phyloP scores from a whole-genome alignment of 2,797 vertebrate species.

The Phalanger gymnotis region DNA sequence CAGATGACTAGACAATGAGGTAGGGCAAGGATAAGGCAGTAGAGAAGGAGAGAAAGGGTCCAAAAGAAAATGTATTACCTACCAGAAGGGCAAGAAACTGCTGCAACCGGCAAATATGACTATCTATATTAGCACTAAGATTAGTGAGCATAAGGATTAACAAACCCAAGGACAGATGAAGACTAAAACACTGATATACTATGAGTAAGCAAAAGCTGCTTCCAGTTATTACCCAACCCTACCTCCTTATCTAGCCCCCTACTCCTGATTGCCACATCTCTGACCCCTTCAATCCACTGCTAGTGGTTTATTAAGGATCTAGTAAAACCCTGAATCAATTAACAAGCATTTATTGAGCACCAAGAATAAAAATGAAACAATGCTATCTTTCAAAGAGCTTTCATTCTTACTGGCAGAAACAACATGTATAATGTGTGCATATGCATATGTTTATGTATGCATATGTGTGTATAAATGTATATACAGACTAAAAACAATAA shows the following conservation, averaged over 20 bases:
- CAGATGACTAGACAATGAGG: neutral
- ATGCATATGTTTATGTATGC: neutral
- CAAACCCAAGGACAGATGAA: conserved; percentile 3
- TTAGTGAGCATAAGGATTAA: neutral
- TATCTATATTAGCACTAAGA: neutral
- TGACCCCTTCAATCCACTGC: neutral
- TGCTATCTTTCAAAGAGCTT: neutral
- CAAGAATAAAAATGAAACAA: neutral
- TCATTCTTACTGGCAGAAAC: neutral
- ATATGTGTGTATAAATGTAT: neutral
- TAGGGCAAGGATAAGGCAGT: neutral
- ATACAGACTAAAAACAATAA: neutral
- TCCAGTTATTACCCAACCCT: neutral
- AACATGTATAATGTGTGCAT: neutral
- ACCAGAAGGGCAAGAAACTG: neutral
- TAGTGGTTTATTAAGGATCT: neutral
- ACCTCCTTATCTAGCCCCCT: neutral
- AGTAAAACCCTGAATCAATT: neutral
- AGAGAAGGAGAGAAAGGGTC: neutral
- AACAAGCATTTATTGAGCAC: neutral
- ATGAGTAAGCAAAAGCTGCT: neutral
- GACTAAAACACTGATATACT: neutral
- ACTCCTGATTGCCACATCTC: neutral
- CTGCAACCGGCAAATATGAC: conserved; percentile 12
- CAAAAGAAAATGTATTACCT: conserved; percentile 43